Base-by-base conservation (phyloP, 2,888 invertebrate species). In the Polydrusus pterygomalis region DNA sequence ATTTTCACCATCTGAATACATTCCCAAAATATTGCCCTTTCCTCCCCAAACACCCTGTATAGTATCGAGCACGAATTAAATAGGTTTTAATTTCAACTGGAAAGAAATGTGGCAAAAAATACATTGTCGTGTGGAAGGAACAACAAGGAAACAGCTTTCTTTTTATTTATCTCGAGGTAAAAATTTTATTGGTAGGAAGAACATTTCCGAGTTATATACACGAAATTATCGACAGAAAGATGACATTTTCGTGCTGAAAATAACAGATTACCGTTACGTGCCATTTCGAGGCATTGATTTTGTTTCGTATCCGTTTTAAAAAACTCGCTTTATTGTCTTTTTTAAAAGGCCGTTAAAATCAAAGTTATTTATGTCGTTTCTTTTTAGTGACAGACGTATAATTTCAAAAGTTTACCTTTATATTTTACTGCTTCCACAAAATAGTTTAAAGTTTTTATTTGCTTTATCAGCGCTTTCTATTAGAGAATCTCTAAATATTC, bases 161-260 rank as follows among this genome's bases (percentile, higher is more conserved):
- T 34, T 34, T 34, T 34, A 34, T 34, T 34, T 34, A 34, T 70
- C 38, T 34, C 8, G 17, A 38, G n/a, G 62, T 70, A 63, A 62
- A 70, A 49, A 49, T 62, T 70, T 70, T 63, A 70, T 70, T 38
- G 40, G 17, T 11, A 51, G 20, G 15, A 17, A 54, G 34, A 60
- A 18, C 40, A 70, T 62, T 70, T 34, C 20, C 51, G 30, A 30
- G 30, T 45, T 68, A 58, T 69, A 20, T 20, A 49, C 56, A 62
- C 49, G 62, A 63, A 49, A 62, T 70, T 63, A 70, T 70, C 70
- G 70, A 70, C 70, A 70, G 60, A 70, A 62, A 38, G 49, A 38
- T 62, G 70, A 70, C 62, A 70, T 70, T 63, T 62, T 70, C 70
- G 70, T 70, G 70, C 62, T 51, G 70, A 51, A 70, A 70, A 70